phyloP scores from a whole-genome alignment of 2,113 vertebrate genomes.

The Ia io region DNA sequence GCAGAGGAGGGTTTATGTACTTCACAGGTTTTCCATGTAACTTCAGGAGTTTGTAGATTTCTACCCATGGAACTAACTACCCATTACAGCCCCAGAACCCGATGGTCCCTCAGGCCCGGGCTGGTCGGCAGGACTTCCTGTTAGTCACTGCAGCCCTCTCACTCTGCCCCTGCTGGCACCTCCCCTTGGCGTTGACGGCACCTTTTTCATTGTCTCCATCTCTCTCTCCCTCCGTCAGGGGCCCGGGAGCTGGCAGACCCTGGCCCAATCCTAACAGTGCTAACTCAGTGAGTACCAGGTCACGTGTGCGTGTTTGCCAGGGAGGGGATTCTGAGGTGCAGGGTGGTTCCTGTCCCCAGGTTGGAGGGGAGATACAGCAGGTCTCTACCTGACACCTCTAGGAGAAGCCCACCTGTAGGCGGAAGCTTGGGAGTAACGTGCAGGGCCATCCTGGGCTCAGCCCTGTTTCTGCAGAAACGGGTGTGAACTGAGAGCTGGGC shows the following conservation, averaged over 20 bases:
- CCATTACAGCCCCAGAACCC: background rate
- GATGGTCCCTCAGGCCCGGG: background rate
- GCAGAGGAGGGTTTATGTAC: background rate
- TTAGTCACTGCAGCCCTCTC: background rate
- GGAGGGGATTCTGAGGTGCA: background rate
- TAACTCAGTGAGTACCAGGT: constrained; percentile 92
- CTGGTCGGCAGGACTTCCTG: rapidly evolving
- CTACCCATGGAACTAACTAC: too few relatives aligned
- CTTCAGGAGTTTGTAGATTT: background rate
- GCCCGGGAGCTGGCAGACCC: constrained; percentile 93
- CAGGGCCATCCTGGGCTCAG: background rate
- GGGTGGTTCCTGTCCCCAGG: background rate
- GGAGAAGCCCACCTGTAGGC: background rate
- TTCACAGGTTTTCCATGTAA: background rate
- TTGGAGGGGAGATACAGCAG: background rate
- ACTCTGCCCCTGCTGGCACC: background rate
- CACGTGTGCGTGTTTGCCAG: rapidly evolving
- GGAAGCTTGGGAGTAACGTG: background rate
- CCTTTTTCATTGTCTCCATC: background rate
- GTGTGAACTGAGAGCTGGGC: background rate
- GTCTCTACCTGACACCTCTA: background rate
- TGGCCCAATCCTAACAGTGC: constrained; percentile 98
- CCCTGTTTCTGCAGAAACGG: background rate
- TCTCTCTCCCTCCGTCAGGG: constrained; percentile 82
- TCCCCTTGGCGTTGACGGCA: background rate